Evolutionary conservation across 2,113 vertebrate genomes (phyloP).

Genomic region (Prunella fulvescens): DNA sequence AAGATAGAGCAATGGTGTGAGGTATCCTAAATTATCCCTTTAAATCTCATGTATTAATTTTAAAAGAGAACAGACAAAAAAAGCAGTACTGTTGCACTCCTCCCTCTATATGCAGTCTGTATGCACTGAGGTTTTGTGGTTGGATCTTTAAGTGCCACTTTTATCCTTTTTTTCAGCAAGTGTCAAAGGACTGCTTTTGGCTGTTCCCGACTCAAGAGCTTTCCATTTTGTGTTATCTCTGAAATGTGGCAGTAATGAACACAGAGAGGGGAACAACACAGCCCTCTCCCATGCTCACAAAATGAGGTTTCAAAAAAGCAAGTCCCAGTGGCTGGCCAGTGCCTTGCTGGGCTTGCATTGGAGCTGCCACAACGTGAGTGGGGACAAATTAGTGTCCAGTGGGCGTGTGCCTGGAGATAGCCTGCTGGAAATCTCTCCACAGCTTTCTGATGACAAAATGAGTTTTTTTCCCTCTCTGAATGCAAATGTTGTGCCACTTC

Average conservation of each 20-base stretch:
- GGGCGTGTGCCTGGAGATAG: accelerated
- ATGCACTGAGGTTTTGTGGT: not conserved
- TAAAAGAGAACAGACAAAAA: not conserved
- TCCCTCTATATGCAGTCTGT: not conserved
- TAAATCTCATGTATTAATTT: not conserved
- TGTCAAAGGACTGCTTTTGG: not conserved
- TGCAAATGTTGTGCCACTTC: not conserved
- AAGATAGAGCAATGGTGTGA: not conserved
- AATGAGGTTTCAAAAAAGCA: not conserved
- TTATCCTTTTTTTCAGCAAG: not conserved
- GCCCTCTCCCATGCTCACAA: not conserved
- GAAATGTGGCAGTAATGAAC: not conserved
- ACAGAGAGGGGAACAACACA: not conserved
- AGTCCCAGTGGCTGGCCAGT: accelerated
- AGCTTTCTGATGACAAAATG: not conserved
- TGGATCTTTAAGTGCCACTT: not conserved
- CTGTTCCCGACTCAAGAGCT: not conserved
- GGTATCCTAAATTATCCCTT: not conserved
- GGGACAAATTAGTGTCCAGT: not conserved
- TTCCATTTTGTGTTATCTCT: not conserved
- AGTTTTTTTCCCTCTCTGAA: not conserved
- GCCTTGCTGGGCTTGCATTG: not conserved
- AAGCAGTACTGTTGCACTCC: not conserved
- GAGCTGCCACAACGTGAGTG: not conserved
- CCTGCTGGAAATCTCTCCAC: not conserved